These are phyloP conservation scores for Porites evermanni DNA, from an alignment of 92 coral and sea anemone species.

Conservation along the genomic window DNA sequence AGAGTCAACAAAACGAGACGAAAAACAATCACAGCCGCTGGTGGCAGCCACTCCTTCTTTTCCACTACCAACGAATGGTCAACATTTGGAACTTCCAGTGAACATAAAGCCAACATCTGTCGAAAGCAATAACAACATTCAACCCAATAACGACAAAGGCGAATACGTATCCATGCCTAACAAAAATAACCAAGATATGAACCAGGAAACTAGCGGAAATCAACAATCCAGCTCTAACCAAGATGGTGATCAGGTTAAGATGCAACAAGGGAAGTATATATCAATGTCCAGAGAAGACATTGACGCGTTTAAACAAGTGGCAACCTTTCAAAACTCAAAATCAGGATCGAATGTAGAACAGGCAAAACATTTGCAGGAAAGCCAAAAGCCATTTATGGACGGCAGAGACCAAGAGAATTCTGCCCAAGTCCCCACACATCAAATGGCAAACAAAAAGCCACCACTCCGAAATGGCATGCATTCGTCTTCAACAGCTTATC, in stretches of 20 bases:
- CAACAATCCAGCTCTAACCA: neutral
- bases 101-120: neutral
- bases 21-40: neutral
- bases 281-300: conserved; percentile 21
- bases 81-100: neutral
- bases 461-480: neutral
- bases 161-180: neutral
- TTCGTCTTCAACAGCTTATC: neutral
- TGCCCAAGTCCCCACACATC: neutral
- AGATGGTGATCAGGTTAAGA: neutral
- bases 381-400: neutral
- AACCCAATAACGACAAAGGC: neutral
- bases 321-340: conserved; percentile 35
- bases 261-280: conserved; percentile 3
- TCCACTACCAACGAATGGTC: neutral
- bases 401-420: neutral
- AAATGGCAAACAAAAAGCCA: too few relatives aligned
- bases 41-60: neutral
- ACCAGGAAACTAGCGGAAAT: neutral
- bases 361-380: neutral
- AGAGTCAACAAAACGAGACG: conserved; percentile 2
- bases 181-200: neutral
- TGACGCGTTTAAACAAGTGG: neutral
- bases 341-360: neutral
- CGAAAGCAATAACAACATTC: neutral